Evolutionary conservation across 2,888 invertebrate species (phyloP).

Genomic region (Euplagia quadripunctaria): DNA sequence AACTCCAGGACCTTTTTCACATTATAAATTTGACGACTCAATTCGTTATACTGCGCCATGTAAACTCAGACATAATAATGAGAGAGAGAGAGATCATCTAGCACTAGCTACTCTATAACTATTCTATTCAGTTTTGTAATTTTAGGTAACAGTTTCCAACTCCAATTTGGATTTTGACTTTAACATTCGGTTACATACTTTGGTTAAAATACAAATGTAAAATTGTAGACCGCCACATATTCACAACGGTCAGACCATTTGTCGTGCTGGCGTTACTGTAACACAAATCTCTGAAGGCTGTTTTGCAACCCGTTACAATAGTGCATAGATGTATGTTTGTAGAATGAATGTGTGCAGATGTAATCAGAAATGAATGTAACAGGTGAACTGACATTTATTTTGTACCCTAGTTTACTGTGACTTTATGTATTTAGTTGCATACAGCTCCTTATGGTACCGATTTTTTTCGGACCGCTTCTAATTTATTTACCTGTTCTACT

Average conservation of each 20-base stretch:
- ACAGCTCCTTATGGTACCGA: conserved; percentile 9
- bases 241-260: conserved; percentile 76
- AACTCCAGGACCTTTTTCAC: too few species aligned
- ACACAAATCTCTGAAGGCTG: conserved; percentile 70
- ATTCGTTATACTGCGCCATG: too few species aligned
- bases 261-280: conserved; percentile 70
- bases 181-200: too few species aligned
- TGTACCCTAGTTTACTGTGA: conserved; percentile 13
- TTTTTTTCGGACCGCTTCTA: neutral
- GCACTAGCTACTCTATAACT: too few species aligned
- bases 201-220: too few species aligned
- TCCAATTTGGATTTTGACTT: too few species aligned
- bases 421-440: neutral
- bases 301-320: conserved; percentile 71
- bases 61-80: too few species aligned
- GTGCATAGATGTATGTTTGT: conserved; percentile 46
- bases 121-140: too few species aligned
- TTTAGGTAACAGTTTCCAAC: too few species aligned
- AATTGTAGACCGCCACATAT: conserved; percentile 41
- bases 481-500: neutral
- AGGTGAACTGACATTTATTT: neutral
- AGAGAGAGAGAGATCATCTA: too few species aligned
- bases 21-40: too few species aligned
- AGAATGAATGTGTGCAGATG: too few species aligned
- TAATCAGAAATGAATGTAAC: neutral